phyloP scores from a whole-genome alignment of 2,888 invertebrate genomes.

The Dorcus hopei region DNA sequence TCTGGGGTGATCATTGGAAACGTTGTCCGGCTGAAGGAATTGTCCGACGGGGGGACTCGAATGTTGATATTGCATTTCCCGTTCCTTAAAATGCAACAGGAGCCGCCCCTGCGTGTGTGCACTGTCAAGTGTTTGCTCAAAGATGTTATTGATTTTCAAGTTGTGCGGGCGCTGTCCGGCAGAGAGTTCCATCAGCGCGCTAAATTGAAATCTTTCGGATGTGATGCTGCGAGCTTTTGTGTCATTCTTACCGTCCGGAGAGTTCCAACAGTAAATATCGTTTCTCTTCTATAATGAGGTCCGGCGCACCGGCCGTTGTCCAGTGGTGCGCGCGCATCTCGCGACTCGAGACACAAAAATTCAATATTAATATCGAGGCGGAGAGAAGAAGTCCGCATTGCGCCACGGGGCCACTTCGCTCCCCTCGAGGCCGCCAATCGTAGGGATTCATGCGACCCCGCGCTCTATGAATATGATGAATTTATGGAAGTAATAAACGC shows the following conservation, averaged over 20 bases:
- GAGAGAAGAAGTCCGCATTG: conserved; percentile 59
- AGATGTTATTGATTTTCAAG: conserved; percentile 53
- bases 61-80: conserved; percentile 46
- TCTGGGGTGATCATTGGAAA: conserved; percentile 27
- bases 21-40: conserved; percentile 25
- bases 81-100: conserved; percentile 52
- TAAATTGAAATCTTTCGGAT: conserved; percentile 50
- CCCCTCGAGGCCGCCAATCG: conserved; percentile 50
- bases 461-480: conserved; percentile 53
- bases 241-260: conserved; percentile 3
- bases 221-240: conserved; percentile 17
- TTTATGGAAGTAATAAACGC: conserved; percentile 81
- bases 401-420: conserved; percentile 51
- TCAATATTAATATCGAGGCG: conserved; percentile 78
- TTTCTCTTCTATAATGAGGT: conserved; percentile 37
- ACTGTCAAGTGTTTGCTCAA: conserved; percentile 51
- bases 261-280: conserved; percentile 46
- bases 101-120: conserved; percentile 47
- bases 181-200: conserved; percentile 39
- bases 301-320: conserved; percentile 37
- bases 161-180: conserved; percentile 25
- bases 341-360: conserved; percentile 58
- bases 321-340: conserved; percentile 45
- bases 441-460: conserved; percentile 41
- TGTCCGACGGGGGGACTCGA: conserved; percentile 19